phyloP scores from a whole-genome alignment of 2,888 invertebrate genomes.

The Scrobipalpa costella region DNA sequence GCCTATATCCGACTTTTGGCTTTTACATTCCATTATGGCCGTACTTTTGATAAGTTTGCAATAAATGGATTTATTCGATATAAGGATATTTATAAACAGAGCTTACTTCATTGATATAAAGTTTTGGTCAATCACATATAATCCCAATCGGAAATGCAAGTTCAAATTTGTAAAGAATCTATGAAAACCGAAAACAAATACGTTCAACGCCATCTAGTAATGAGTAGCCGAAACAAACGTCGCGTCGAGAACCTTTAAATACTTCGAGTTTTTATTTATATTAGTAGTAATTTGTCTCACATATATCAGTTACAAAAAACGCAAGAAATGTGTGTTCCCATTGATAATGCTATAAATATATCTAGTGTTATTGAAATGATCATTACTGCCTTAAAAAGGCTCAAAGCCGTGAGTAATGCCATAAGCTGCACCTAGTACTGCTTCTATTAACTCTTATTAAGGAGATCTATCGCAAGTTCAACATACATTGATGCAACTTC shows the following conservation, averaged over 20 bases:
- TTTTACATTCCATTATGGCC: no score
- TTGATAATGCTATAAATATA: constrained; percentile 12
- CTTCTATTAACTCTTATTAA: not conserved
- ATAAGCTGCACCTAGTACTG: constrained; percentile 11
- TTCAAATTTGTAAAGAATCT: no score
- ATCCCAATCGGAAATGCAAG: no score
- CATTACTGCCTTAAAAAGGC: not conserved
- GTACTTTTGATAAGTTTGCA: no score
- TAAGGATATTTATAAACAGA: no score
- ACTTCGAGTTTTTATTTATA: not conserved
- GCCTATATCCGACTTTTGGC: no score
- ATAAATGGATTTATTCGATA: no score
- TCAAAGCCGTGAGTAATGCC: constrained; percentile 20
- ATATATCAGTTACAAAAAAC: not conserved
- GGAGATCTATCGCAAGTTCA: constrained; percentile 4
- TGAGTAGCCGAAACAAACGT: not conserved
- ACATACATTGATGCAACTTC: constrained; percentile 20
- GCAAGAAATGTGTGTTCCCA: not conserved
- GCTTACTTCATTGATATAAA: no score
- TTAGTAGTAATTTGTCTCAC: not conserved
- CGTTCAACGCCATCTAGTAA: not conserved
- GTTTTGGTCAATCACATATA: no score
- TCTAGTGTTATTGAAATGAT: constrained; percentile 4
- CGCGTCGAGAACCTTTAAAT: not conserved
- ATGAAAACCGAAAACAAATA: no score